A percentile compares a stretch with the other conserved stretches of the same genome.
These are phyloP conservation scores for Harpagoxenus sublaevis DNA, from an alignment of 2,888 invertebrate species.

Conservation along the genomic window DNA sequence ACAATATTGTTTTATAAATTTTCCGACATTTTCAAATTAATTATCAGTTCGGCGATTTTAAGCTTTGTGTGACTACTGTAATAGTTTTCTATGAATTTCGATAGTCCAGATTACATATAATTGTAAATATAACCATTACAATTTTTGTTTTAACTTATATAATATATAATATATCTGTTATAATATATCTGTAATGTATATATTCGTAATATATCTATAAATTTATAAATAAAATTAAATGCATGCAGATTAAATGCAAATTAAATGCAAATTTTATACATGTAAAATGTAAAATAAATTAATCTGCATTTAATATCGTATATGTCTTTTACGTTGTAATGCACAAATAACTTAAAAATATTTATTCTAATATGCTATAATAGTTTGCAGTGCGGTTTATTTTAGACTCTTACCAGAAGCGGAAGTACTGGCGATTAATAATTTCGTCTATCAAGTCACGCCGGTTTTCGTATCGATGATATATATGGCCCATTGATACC, in stretches of 20 bases:
- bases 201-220: background rate
- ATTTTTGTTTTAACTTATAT: background rate
- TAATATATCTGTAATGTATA: background rate
- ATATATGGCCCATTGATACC: slow-evolving; percentile 33
- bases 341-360: background rate
- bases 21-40: background rate
- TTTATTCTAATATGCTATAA: background rate
- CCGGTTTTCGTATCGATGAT: slow-evolving; percentile 39
- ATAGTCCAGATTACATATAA: background rate
- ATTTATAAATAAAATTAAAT: background rate
- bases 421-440: slow-evolving; percentile 30
- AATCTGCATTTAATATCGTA: background rate
- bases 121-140: background rate
- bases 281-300: background rate
- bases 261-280: background rate
- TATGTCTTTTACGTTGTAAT: background rate
- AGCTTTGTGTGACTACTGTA: too few species aligned
- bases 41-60: background rate
- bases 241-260: background rate
- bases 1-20: background rate
- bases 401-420: slow-evolving; percentile 16
- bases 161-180: background rate
- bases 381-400: background rate
- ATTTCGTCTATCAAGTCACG: slow-evolving; percentile 16
- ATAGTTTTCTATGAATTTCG: background rate